Base-by-base conservation (phyloP, 2,113 vertebrate genomes). In the Circaetus gallicus region DNA sequence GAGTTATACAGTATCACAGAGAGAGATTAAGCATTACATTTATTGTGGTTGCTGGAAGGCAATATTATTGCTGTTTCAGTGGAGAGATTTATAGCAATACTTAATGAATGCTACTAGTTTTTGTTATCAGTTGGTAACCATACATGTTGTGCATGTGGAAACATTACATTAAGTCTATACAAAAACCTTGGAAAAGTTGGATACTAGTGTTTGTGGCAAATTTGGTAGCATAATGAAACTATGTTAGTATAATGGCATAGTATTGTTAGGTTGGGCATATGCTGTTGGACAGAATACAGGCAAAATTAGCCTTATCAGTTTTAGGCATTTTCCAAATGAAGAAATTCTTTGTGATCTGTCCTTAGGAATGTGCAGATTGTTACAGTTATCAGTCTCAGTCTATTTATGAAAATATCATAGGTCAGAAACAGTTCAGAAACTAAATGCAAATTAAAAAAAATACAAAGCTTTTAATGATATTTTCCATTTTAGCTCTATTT, bases 21-120 rank as follows among this genome's bases (percentile, higher is more conserved):
- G 96, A 95, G 97, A 92, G 77, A 97, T 97, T 95, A 98, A 97
- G 93, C 94, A 95, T 96, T 97, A 76, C 94, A 95, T 97, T 97
- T 95, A 92, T 95, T 95, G 89, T 95, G 86, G 56, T 97, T 95
- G 94, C 97, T 97, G 89, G 93, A 95, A 97, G 97, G 94, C 86
- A 13, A 49, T 89, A 91, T 95, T 95, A 93, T 86, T 95, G 91
- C 91, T 94, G 87, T 97, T 98, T 96, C 90, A 96, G 95, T 95
- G 89, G 79, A 92, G 93, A 97, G 94, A 97, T 98, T 98, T 97
- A 95, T 97, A 97, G 95, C 89, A 93, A 89, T 93, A 36, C 81
- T 97, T 97, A 97, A 98, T 96, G 96, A 97, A 96, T 88, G 85
- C 67, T 96, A 85, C 93, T 91, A 82, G 85, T 84, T 97, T 97